Evolutionary conservation across 2,113 vertebrate species (phyloP), one percentile per base, ranked within the genome.

Genomic region (Dasyprocta punctata): DNA sequence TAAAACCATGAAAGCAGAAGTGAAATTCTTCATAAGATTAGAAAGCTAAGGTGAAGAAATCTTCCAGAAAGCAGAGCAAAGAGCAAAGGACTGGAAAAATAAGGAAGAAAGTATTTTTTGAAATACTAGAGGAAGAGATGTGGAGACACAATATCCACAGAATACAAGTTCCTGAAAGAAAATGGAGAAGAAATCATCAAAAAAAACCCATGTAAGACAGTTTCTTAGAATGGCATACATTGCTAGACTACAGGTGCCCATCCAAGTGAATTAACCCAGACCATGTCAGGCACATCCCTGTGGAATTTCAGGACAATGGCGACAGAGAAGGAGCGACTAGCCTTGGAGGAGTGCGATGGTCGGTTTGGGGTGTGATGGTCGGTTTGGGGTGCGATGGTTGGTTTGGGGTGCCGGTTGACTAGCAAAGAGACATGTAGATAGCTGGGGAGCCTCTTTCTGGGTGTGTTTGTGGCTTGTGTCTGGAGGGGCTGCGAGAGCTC

Each of bases 1-100:
- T 75, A 67, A 91, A 94, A 96, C 49, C 16, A 69, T 52, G 26
- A 88, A 94, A 88, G 3, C 14, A 84, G 54, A 94, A 73, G 73
- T 24, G 5, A 88, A 88, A 95, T 78, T 52, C 36, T 81, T 24
- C 22, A 30, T n/a, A 47, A 19, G 7, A 77, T 77, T 69, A 36
- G 26, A 92, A 78, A 78, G 52, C 33, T 41, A 86, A 58, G 36
- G n/a, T 61, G 17, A 77, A 60, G 24, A 90, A 87, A 65, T 80
- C 22, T 41, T 26, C 33, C 63, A 33, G 61, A 94, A 75, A 83
- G 36, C 9, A 77, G 44, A 92, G 13, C 2, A 26, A 84, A 65
- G 28, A 44, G 16, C 16, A 84, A 73, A 67, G 41, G 7, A 1
- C 30, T 69, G n/a, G n/a, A 69, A 92, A 71, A 84, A 80, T n/a